Percentiles rank a stretch among this genome's conserved stretches.
These are phyloP conservation scores for Drosophila neoperkinsi DNA, from an alignment of 2,888 invertebrate species.

Conservation along the genomic window DNA sequence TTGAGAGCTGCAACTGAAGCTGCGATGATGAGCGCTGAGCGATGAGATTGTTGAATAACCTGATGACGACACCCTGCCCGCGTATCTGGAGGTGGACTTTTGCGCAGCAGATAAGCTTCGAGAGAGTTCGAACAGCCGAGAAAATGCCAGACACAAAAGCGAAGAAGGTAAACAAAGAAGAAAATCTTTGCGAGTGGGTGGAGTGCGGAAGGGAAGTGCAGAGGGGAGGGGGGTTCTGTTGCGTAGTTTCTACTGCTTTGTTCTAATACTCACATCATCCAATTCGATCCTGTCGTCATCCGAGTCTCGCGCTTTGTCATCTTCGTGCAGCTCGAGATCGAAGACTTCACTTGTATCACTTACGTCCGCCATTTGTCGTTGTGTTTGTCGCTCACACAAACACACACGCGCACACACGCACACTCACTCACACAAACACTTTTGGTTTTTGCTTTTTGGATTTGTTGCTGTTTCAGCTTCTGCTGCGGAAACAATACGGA, in stretches of 20 bases:
- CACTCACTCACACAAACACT: slow-evolving; percentile 52
- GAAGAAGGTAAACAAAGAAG: slow-evolving; percentile 72
- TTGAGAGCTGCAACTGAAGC: slow-evolving; percentile 14
- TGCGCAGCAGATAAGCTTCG: slow-evolving; percentile 73
- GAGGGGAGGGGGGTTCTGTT: slow-evolving; percentile 22
- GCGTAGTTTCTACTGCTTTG: slow-evolving; percentile 54
- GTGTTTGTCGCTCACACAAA: slow-evolving; percentile 52
- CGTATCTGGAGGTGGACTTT: slow-evolving; percentile 57
- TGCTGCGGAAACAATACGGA: slow-evolving; percentile 63
- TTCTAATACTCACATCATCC: slow-evolving; percentile 90
- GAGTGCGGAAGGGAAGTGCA: neutral
- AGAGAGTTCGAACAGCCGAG: slow-evolving; percentile 41
- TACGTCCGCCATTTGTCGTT: slow-evolving; percentile 83
- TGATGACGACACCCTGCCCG: slow-evolving; percentile 50
- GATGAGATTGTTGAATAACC: slow-evolving; percentile 51
- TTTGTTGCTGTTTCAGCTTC: slow-evolving; percentile 56
- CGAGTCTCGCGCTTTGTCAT: slow-evolving; percentile 89
- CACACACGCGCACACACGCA: slow-evolving; percentile 23
- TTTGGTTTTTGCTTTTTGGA: slow-evolving; percentile 46
- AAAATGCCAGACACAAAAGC: slow-evolving; percentile 53
- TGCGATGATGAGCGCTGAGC: slow-evolving; percentile 36
- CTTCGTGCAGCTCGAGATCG: slow-evolving; percentile 95
- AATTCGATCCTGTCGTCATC: slow-evolving; percentile 95
- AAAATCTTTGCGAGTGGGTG: slow-evolving; percentile 36
- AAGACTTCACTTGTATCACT: slow-evolving; percentile 90